Evolutionary conservation across 2,113 vertebrate species (phyloP).

Genomic region (Callocephalon fimbriatum): DNA sequence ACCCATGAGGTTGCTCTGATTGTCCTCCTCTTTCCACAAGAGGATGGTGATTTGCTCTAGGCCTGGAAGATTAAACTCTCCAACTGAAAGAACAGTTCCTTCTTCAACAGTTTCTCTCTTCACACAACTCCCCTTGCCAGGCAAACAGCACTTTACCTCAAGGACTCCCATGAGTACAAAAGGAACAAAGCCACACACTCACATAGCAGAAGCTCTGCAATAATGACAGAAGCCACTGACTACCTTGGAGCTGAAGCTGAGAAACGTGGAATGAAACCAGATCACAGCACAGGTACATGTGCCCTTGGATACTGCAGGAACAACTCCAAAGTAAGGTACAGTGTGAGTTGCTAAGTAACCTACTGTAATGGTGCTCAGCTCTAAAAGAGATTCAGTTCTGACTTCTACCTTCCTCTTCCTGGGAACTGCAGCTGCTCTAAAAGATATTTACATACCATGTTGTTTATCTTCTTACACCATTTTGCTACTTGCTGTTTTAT

Average conservation of each 20-base stretch:
- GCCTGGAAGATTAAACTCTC: not conserved
- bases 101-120: not conserved
- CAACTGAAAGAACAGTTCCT: not conserved
- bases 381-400: not conserved
- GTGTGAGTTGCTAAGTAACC: not conserved
- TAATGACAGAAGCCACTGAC: accelerated
- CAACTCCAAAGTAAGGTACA: not conserved
- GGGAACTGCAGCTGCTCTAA: not conserved
- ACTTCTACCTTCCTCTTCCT: not conserved
- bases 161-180: not conserved
- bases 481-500: not conserved
- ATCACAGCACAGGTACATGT: not conserved
- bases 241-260: not conserved
- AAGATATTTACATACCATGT: not conserved
- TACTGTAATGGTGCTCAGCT: not conserved
- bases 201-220: not conserved
- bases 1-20: not conserved
- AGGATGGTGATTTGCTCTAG: not conserved
- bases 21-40: not conserved
- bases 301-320: not conserved
- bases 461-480: not conserved
- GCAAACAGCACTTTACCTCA: not conserved
- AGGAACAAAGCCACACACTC: not conserved
- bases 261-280: not conserved
- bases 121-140: not conserved